phyloP scores from a whole-genome alignment of 2,888 invertebrate genomes.

The Leucophora obtusa region DNA sequence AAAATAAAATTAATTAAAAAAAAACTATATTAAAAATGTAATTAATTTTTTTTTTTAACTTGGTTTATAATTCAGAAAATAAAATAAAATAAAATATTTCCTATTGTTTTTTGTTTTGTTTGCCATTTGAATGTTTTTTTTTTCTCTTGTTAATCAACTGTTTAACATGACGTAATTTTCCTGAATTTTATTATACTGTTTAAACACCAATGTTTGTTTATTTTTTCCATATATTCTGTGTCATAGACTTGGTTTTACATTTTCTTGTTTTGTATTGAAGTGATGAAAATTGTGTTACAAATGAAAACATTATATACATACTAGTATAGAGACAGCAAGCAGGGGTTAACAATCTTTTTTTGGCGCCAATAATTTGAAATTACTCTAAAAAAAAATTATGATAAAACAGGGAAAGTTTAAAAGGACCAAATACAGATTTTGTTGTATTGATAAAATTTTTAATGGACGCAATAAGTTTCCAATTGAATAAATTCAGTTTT shows the following conservation, averaged over 20 bases:
- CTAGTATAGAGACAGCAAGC: too few species aligned
- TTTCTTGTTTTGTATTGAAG: constrained; percentile 2
- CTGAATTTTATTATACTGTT: neutral
- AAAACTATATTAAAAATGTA: constrained; percentile 1
- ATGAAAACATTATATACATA: neutral
- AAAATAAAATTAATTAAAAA: constrained; percentile 41
- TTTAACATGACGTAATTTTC: constrained; percentile 26
- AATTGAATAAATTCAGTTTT: too few species aligned
- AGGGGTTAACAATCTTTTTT: too few species aligned
- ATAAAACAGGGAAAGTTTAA: too few species aligned
- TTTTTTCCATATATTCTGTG: neutral
- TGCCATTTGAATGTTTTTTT: too few species aligned
- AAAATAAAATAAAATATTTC: constrained; percentile 3
- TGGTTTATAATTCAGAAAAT: neutral
- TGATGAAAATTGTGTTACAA: constrained; percentile 4
- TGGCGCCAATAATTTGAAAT: too few species aligned
- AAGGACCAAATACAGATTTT: too few species aligned
- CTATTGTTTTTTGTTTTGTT: neutral
- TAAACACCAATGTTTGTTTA: constrained; percentile 5
- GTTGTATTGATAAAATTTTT: too few species aligned
- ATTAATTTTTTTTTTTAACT: neutral
- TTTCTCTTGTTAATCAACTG: neutral
- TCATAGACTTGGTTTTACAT: constrained; percentile 25
- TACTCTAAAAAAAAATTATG: too few species aligned
- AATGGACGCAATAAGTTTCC: too few species aligned